Evolutionary conservation across 2,113 vertebrate genomes (phyloP), one percentile per base, ranked within the genome.

Genomic region (Numenius arquata): DNA sequence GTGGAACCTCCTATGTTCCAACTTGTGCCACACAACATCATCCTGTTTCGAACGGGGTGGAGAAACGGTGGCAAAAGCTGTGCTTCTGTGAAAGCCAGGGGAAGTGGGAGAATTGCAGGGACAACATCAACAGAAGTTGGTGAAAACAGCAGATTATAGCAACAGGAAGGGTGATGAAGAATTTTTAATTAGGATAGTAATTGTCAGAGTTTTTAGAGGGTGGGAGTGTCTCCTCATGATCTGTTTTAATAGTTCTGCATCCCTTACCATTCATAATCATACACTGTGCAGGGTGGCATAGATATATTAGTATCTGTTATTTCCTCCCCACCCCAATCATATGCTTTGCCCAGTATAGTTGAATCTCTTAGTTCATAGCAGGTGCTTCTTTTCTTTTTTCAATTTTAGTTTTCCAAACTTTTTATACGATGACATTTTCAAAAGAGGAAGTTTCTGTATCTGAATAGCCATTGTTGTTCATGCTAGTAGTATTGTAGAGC

Each of bases 281-380:
- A 26, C 32, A 27, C 19, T 15, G 29, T 75, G 47, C 48, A 75
- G 68, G 34, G 40, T 81, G 34, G 26, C 21, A 32, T 27, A 40
- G 29, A 8, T 34, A 15, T 18, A 17, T 7, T 45, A 17, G 25
- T 27, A 73, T 48, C 38, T 81, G 1, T 65, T 53, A 36, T 41
- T 21, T 2, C 38, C 4, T 5, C 3, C 11, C 9, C 20, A 23
- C 27, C 19, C 5, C 32, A 6, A 2, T 52, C 15, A 12, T 55
- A 15, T 32, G 17, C 13, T 59, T 65, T 80, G 17, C 9, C 5
- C 53, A 34, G 23, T 62, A 4, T 68, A 62, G n/a, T 67, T 50
- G 30, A 73, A 78, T 50, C 26, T 70, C 32, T 56, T 81, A 13
- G 19, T 75, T 76, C 32, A 13, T 38, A 74, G 56, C 12, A 63